These are phyloP conservation scores for honey bee (Apis mellifera) DNA, from an alignment of 1,140 invertebrate genomes.

Conservation along the genomic window Amel_HAv3.1 CM009932.2:10599501-10600000, in stretches of 20 bases:
- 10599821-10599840: conserved; percentile 20
- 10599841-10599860: not conserved
- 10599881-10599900: not conserved
- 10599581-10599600: not conserved
- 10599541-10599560: no score
- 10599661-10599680: conserved; percentile 53
- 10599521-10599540: no score
- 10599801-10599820: conserved; percentile 11
- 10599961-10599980: conserved; percentile 49
- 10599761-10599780: conserved; percentile 14
- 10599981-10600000: conserved; percentile 48
- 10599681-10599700: conserved; percentile 54
- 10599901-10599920: not conserved
- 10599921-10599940: conserved; percentile 5
- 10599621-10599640: not conserved
- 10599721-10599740: not conserved
- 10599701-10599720: not conserved
- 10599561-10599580: no score
- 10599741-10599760: not conserved
- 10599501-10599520: no score
- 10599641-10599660: conserved; percentile 43
- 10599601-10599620: not conserved
- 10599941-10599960: conserved; percentile 2
- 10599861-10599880: not conserved
- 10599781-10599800: conserved; percentile 1